Evolutionary conservation across 2,888 invertebrate genomes (phyloP), one percentile per base, ranked within the genome.

Genomic region (Camponotus fellah): DNA sequence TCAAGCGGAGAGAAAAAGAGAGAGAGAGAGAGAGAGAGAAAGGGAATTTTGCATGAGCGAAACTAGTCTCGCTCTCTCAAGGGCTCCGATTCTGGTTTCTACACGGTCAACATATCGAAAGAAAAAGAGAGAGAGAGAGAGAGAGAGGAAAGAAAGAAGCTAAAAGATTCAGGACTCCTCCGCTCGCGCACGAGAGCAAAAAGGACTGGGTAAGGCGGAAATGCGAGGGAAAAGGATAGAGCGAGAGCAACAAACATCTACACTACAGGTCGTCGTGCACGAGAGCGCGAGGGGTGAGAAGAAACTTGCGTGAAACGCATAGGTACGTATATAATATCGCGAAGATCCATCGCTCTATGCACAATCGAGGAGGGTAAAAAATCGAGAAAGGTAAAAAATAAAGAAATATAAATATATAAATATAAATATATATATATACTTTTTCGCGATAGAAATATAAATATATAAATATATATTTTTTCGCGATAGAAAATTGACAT

Each of bases 1-100:
- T 64, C 40, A 77, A 21, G 2, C 26, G 17, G n/a, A 26, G 0
- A 37, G 34, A 53, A 72, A 69, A 60, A 83, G 68, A 80, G 75
- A 77, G 65, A 83, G 68, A 80, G 75, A 77, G 58, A 10, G 66
- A 14, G 21, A 21, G 21, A 26, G 32, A 17, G 17, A 60, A 12
- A 14, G 14, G 32, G 32, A 60, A 6, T 77, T 77, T 32, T 49
- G 37, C 74, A 60, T 86, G 88, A 85, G 82, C 69, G 81, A 71
- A 85, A 72, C 68, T 81, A 65, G 85, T 84, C 89, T 79, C 86
- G 21, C 21, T 86, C 84, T 86, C 84, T 88, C 87, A 85, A 88
- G 75, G 85, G 82, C 76, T 66, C 84, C 77, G 82, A 37, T 43
- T 85, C 74, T 84, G 85, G 72, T 86, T 85, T 85, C 83, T 49